Base-by-base conservation (phyloP, 1,140 invertebrate genomes). In the Diorhabda elongata region DNA sequence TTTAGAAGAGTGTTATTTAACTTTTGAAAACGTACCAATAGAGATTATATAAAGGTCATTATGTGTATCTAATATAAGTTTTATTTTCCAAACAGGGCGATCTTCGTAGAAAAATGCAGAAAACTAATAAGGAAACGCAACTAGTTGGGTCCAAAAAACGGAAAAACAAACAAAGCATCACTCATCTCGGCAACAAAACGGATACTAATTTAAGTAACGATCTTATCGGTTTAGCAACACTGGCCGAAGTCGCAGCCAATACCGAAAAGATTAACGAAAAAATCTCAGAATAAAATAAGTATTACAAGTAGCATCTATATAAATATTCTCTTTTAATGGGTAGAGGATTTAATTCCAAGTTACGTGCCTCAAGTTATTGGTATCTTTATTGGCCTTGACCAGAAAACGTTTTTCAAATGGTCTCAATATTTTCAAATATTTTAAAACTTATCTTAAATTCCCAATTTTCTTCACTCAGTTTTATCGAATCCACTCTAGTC, bases 61-160 rank as follows among this genome's bases (percentile, higher is more conserved):
- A 26, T 26, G 26, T 26, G 26, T 26, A 26, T 26, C 26, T 26
- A 26, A 26, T 26, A 26, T 26, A 26, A 26, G 26, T 26, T 26
- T 26, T 26, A 26, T 26, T 26, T 26, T 26, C 26, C 26, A 26
- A 26, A 52, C 47, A 52, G 47, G 47, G 47, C 6, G 58, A 67
- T 60, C 6, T 41, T 9, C 57, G 44, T 44, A 11, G 45, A 4
- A 67, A 56, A 79, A 80, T n/a, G 84, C 58, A 80, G 77, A 67
- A 67, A 58, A 43, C 63, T 7, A 58, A 67, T 26, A 62, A 69
- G 42, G 67, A 72, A 82, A 76, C 90, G 87, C 75, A 93, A 87
- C 6, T 85, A 88, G 69, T 83, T 83, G 70, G 87, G 81, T 78
- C 83, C 44, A 85, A 85, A 78, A 85, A 84, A 74, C 74, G 84